Percentiles rank a stretch among this genome's conserved stretches.
phyloP scores from a whole-genome alignment of 2,113 vertebrate genomes.

The Melanotaenia duboulayi region DNA sequence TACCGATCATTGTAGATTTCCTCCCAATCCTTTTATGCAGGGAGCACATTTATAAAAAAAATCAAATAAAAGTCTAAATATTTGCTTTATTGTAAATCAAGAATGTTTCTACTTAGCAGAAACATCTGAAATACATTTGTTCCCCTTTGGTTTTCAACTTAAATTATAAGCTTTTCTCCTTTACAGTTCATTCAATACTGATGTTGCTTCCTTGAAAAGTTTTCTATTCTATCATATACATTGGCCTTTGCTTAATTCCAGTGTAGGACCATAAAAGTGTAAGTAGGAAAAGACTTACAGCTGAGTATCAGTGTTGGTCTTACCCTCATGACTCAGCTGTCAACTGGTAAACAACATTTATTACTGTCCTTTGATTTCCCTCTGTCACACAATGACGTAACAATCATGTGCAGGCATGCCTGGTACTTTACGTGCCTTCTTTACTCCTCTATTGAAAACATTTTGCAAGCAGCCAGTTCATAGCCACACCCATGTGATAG shows the following conservation, averaged over 20 bases:
- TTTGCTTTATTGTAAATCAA: conserved; percentile 45
- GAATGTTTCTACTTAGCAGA: conserved; percentile 35
- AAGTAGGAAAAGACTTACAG: conserved; percentile 17
- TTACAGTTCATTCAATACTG: conserved; percentile 9
- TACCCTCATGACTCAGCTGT: conserved; percentile 29
- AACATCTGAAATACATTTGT: conserved; percentile 44
- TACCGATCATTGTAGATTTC: conserved; percentile 23
- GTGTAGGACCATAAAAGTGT: conserved; percentile 28
- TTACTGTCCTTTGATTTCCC: conserved; percentile 19
- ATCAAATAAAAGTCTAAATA: conserved; percentile 36
- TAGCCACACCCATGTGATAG: conserved; percentile 76
- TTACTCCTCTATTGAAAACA: conserved; percentile 51
- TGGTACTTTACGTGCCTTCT: conserved; percentile 47
- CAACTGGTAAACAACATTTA: conserved; percentile 48
- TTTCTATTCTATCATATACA: conserved; percentile 5
- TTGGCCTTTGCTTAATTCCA: conserved; percentile 20
- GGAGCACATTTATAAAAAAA: conserved; percentile 22
- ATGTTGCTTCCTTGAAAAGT: neutral
- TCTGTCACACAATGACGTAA: conserved; percentile 33
- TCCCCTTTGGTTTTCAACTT: conserved; percentile 1
- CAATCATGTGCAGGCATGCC: conserved; percentile 64
- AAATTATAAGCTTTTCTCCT: neutral
- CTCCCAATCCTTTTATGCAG: conserved; percentile 45
- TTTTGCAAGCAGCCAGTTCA: conserved; percentile 49
- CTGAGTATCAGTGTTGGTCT: neutral